Evolutionary conservation across 2,113 vertebrate genomes (phyloP).

Genomic region (Psittacus erithacus): DNA sequence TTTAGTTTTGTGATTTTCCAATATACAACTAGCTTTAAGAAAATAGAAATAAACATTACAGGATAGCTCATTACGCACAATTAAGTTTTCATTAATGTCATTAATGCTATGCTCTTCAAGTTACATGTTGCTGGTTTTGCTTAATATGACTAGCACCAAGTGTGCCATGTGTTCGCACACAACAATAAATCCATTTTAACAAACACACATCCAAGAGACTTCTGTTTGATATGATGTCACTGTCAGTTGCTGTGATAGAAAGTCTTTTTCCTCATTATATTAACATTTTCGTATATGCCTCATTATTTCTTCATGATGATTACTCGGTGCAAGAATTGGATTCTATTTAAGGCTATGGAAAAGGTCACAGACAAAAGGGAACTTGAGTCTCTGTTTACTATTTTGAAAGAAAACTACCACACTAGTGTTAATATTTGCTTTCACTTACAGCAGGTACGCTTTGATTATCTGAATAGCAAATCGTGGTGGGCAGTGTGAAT

Average conservation of each 20-base stretch:
- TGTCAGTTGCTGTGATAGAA: background rate
- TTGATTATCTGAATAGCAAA: conserved; percentile 53
- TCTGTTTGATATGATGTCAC: background rate
- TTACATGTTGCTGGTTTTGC: background rate
- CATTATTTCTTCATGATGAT: conserved; percentile 30
- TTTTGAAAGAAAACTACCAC: conserved; percentile 56
- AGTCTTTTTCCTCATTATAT: conserved; percentile 1
- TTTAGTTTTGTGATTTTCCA: background rate
- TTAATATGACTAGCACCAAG: background rate
- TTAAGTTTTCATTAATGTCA: background rate
- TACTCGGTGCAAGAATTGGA: background rate
- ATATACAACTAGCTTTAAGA: background rate
- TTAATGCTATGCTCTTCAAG: background rate
- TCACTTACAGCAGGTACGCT: conserved; percentile 49
- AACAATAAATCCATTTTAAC: background rate
- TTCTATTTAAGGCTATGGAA: conserved; percentile 50
- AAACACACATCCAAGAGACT: background rate
- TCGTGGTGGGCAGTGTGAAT: background rate
- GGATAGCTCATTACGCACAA: background rate
- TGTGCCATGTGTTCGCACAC: background rate
- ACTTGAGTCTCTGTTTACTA: background rate
- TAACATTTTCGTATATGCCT: background rate
- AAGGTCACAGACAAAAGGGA: conserved; percentile 58
- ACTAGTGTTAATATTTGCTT: conserved; percentile 63
- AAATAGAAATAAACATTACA: background rate